Evolutionary conservation across 2,888 invertebrate genomes (phyloP).

Genomic region (Auanema freiburgensis): DNA sequence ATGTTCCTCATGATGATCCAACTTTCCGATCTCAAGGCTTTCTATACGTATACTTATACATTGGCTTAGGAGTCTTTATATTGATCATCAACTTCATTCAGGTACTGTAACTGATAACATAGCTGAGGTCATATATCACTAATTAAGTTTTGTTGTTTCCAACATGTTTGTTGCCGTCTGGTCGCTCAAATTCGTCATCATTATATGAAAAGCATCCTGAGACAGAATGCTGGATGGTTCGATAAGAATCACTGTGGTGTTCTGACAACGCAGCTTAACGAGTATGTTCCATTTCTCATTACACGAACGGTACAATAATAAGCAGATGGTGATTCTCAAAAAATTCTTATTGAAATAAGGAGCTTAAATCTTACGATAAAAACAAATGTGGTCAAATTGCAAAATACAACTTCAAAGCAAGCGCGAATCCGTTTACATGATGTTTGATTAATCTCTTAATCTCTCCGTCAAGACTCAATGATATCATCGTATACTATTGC

Average conservation of each 20-base stretch:
- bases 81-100: conserved; percentile 32
- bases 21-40: conserved; percentile 19
- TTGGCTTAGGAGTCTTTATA: conserved; percentile 30
- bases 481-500: background rate
- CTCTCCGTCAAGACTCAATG: too few relatives aligned
- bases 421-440: too few relatives aligned
- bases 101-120: conserved; percentile 14
- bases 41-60: conserved; percentile 35
- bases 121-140: background rate
- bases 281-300: conserved; percentile 28
- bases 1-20: conserved; percentile 9
- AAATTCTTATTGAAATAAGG: background rate
- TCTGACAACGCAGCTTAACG: conserved; percentile 44
- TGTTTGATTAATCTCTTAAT: too few relatives aligned
- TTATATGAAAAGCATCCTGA: conserved; percentile 39
- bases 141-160: conserved; percentile 49
- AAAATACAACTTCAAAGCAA: background rate
- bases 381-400: background rate
- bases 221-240: conserved; percentile 54
- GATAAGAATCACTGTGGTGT: conserved; percentile 50
- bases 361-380: background rate
- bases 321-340: background rate
- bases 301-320: background rate
- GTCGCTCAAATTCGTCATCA: conserved; percentile 37
- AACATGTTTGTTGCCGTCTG: conserved; percentile 41